Evolutionary conservation across 2,888 invertebrate genomes (phyloP).

Genomic region (Thumatha senex): DNA sequence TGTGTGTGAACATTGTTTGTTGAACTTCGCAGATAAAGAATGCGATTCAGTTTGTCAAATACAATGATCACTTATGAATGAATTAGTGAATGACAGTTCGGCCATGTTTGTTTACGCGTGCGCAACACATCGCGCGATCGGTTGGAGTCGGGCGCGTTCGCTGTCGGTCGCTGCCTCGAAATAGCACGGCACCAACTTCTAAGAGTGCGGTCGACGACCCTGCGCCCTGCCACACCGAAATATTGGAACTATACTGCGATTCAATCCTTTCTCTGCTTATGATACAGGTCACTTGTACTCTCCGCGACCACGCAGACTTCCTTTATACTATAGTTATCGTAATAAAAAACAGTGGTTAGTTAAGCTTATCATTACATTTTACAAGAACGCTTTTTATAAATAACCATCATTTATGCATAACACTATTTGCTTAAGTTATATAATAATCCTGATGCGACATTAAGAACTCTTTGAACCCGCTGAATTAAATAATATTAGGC

Average conservation of each 20-base stretch:
- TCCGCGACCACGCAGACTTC: conserved; percentile 26
- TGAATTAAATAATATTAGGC: too few relatives aligned
- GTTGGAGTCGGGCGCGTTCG: conserved; percentile 64
- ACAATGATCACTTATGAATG: conserved; percentile 78
- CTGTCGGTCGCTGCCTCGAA: conserved; percentile 71
- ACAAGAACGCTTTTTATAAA: background rate
- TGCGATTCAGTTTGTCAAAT: conserved; percentile 68
- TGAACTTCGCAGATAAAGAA: conserved; percentile 51
- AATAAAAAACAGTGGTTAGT: conserved; percentile 3
- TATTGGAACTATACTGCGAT: conserved; percentile 70
- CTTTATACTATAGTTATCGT: conserved; percentile 23
- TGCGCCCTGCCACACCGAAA: conserved; percentile 76
- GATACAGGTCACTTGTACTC: conserved; percentile 49
- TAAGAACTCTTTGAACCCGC: too few relatives aligned
- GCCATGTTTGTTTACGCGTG: conserved; percentile 81
- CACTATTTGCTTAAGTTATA: too few relatives aligned
- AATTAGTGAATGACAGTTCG: conserved; percentile 81
- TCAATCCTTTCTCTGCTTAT: conserved; percentile 65
- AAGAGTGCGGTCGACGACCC: conserved; percentile 78
- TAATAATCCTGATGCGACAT: too few relatives aligned
- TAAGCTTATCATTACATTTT: background rate
- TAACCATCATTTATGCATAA: background rate
- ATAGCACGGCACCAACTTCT: conserved; percentile 76
- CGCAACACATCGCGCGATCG: conserved; percentile 64
- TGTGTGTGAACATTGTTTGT: conserved; percentile 25